A percentile compares a stretch with the other conserved stretches of the same genome.
phyloP scores from a whole-genome alignment of 2,113 vertebrate genomes.

The Hydropotes inermis region DNA sequence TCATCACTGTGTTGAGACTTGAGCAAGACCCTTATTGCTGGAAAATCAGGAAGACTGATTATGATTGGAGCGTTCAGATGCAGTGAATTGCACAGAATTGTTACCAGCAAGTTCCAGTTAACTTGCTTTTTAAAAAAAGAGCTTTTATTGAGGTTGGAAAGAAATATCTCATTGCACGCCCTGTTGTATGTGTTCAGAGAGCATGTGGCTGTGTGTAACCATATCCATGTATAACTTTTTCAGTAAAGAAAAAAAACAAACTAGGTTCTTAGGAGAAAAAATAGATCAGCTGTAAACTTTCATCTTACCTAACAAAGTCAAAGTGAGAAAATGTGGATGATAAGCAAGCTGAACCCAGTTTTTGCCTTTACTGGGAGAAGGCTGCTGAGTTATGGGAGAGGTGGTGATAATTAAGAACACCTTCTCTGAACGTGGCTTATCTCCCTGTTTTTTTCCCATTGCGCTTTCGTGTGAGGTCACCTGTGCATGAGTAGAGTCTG shows the following conservation, averaged over 20 bases:
- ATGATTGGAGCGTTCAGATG: not conserved
- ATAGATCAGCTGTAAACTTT: not conserved
- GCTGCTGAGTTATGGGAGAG: not conserved
- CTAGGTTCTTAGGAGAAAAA: not conserved
- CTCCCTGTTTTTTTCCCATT: not conserved
- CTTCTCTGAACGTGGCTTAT: not conserved
- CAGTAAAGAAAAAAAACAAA: not conserved
- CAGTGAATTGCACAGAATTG: not conserved
- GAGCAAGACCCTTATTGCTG: not conserved
- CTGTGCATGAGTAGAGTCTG: not conserved
- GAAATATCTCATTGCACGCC: not conserved
- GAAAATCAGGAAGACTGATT: not conserved
- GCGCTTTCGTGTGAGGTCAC: not conserved
- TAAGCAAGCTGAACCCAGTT: not conserved
- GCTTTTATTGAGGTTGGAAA: not conserved
- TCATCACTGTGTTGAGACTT: accelerated
- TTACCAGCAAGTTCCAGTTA: not conserved
- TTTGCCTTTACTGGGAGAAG: not conserved
- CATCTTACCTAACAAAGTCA: not conserved
- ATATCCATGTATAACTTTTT: not conserved
- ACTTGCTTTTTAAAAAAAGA: not conserved
- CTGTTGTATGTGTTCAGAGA: not conserved
- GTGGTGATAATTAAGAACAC: not conserved
- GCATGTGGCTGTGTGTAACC: not conserved
- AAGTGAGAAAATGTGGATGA: not conserved